Conservation (phyloP, 2,797 vertebrate genomes). For the Urocyon cinereoargenteus region DNA sequence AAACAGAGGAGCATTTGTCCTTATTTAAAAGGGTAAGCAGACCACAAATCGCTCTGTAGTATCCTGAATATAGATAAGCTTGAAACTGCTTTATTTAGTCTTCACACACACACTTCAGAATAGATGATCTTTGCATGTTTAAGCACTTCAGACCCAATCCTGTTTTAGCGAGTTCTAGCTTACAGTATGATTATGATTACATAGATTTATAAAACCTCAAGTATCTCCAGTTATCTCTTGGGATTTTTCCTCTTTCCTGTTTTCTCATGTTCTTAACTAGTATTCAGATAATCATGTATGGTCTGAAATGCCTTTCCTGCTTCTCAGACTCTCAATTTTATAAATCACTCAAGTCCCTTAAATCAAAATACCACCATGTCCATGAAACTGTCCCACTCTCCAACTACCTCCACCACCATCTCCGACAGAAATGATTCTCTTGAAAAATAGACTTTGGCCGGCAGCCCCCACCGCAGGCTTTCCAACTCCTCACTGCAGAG, state of each 20-base stretch:
- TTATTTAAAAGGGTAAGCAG: conserved; percentile 51
- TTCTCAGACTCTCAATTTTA: conserved; percentile 37
- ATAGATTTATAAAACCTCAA: conserved; percentile 73
- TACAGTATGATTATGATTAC: conserved; percentile 70
- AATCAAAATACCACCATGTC: conserved; percentile 50
- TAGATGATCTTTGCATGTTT: conserved; percentile 48
- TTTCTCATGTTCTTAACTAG: conserved; percentile 39
- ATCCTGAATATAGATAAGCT: conserved; percentile 60
- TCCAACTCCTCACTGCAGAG: not conserved
- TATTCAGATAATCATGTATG: conserved; percentile 30
- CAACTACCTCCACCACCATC: not conserved
- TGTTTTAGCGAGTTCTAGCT: conserved; percentile 57
- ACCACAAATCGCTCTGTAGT: conserved; percentile 56
- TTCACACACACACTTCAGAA: conserved; percentile 42
- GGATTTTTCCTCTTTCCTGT: conserved; percentile 49
- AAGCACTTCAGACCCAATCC: conserved; percentile 55
- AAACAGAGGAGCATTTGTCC: conserved; percentile 55
- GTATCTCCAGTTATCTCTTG: conserved; percentile 59
- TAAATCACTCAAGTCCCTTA: conserved; percentile 19
- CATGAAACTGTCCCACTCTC: not conserved
- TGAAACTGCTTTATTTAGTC: conserved; percentile 57
- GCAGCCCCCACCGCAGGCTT: not conserved
- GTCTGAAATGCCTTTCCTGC: conserved; percentile 48
- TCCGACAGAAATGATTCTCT: not conserved
- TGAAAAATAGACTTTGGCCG: not conserved